Conservation (phyloP, 2,888 invertebrate genomes). For the Lamellibrachia columna region DNA sequence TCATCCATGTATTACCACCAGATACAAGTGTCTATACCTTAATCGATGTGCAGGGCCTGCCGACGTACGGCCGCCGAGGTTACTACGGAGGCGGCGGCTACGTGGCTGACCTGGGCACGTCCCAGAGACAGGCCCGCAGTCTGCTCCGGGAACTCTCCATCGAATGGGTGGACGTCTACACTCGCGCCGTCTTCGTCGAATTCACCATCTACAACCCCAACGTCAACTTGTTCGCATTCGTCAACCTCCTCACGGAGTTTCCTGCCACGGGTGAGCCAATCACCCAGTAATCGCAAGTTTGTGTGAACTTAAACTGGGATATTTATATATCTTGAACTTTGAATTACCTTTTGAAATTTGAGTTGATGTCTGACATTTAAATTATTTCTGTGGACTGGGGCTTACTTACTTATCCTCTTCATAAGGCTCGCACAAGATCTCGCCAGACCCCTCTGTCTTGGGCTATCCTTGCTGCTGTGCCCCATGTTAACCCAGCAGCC, state of each 20-base stretch:
- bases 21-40: too few relatives aligned
- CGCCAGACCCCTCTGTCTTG: too few relatives aligned
- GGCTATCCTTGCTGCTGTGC: too few relatives aligned
- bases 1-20: too few relatives aligned
- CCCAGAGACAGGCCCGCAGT: slow-evolving; percentile 25
- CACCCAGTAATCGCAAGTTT: slow-evolving; percentile 43
- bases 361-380: too few relatives aligned
- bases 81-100: slow-evolving; percentile 34
- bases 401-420: too few relatives aligned
- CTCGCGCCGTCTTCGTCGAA: slow-evolving; percentile 38
- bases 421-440: too few relatives aligned
- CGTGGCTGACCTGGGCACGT: slow-evolving; percentile 27
- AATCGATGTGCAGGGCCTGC: not conserved
- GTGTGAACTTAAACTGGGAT: too few relatives aligned
- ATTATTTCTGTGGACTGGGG: too few relatives aligned
- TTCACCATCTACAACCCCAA: slow-evolving; percentile 48
- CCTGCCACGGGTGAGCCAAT: slow-evolving; percentile 46
- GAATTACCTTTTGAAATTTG: too few relatives aligned
- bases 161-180: slow-evolving; percentile 37
- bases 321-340: too few relatives aligned
- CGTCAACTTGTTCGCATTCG: slow-evolving; percentile 52
- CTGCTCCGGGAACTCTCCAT: slow-evolving; percentile 19
- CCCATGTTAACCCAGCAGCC: too few relatives aligned
- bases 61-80: slow-evolving; percentile 34
- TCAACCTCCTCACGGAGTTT: slow-evolving; percentile 53